phyloP scores from a whole-genome alignment of 2,888 invertebrate genomes.

The Sturmia bella region DNA sequence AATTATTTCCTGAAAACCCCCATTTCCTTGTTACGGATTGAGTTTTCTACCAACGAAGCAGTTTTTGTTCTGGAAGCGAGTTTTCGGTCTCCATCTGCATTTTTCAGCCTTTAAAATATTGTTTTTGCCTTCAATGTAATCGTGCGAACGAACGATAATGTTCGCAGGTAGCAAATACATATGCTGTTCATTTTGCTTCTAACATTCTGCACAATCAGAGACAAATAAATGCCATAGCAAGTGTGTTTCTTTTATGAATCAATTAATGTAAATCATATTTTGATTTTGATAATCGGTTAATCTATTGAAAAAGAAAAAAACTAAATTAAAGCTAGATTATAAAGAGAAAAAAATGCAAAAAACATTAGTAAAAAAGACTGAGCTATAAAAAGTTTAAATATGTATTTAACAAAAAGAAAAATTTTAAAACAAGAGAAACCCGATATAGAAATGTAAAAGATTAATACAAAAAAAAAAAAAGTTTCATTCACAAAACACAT shows the following conservation, averaged over 20 bases:
- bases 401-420: conserved; percentile 43
- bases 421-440: conserved; percentile 46
- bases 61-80: too few relatives aligned
- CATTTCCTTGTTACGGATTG: too few relatives aligned
- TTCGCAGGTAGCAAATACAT: too few relatives aligned
- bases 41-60: too few relatives aligned
- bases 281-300: conserved; percentile 53
- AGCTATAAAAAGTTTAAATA: conserved; percentile 62
- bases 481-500: conserved; percentile 29
- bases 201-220: too few relatives aligned
- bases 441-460: conserved; percentile 57
- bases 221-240: too few relatives aligned
- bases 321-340: conserved; percentile 64
- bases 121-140: too few relatives aligned
- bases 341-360: conserved; percentile 51
- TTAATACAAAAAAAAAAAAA: conserved; percentile 33
- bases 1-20: too few relatives aligned
- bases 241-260: background rate
- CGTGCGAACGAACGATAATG: too few relatives aligned
- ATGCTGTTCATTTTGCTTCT: too few relatives aligned
- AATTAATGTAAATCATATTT: conserved; percentile 42
- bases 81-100: too few relatives aligned
- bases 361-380: conserved; percentile 68
- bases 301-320: conserved; percentile 45
- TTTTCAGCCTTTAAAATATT: too few relatives aligned